phyloP scores from a whole-genome alignment of 2,888 invertebrate genomes.

The Polylopha cassiicola region DNA sequence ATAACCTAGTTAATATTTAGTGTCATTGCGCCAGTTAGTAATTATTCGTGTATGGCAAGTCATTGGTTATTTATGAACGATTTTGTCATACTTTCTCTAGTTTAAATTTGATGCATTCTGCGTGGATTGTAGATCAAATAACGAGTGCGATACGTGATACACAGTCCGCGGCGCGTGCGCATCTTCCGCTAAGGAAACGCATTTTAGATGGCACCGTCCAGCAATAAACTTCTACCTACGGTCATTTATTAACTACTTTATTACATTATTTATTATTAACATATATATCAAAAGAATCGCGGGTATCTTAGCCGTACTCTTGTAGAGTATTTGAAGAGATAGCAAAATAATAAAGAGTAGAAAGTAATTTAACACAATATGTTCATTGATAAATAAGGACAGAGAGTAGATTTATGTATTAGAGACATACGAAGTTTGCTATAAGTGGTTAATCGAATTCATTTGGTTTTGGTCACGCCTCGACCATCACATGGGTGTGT shows the following conservation, averaged over 20 bases:
- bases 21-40: conserved; percentile 8
- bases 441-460: conserved; percentile 27
- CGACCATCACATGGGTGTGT: conserved; percentile 7
- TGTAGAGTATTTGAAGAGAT: background rate
- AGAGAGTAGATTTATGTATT: too few species aligned
- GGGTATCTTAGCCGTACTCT: background rate
- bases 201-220: conserved; percentile 17
- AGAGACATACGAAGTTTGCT: conserved; percentile 11
- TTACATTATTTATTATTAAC: background rate
- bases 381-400: too few species aligned
- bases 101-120: conserved; percentile 45
- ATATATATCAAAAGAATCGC: conserved; percentile 14
- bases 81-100: conserved; percentile 47
- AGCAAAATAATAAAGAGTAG: conserved; percentile 6
- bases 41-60: conserved; percentile 16
- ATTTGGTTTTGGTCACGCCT: conserved; percentile 25
- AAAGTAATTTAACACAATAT: too few species aligned
- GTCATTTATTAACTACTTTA: conserved; percentile 16
- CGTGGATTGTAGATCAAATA: conserved; percentile 49
- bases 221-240: conserved; percentile 12
- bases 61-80: conserved; percentile 25
- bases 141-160: conserved; percentile 36
- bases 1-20: conserved; percentile 4
- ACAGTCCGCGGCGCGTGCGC: conserved; percentile 26
- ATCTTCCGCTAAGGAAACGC: conserved; percentile 24